These are phyloP conservation scores for Notiomystis cincta DNA, from an alignment of 2,113 vertebrate species.

Conservation along the genomic window DNA sequence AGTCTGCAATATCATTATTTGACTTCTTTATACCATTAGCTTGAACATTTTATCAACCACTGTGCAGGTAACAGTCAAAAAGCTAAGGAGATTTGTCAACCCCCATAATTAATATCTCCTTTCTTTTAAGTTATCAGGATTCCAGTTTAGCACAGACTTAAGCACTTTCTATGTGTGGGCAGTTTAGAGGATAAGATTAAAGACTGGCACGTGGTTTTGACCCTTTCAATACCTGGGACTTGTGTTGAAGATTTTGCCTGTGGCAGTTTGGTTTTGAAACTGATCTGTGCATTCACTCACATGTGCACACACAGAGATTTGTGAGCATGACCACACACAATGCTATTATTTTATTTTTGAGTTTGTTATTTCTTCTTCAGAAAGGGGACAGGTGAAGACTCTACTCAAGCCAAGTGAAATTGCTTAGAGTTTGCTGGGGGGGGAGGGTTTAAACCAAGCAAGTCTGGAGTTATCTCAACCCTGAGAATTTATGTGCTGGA, in stretches of 20 bases:
- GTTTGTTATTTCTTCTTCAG: not conserved
- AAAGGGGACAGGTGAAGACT: not conserved
- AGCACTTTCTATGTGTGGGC: not conserved
- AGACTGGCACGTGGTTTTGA: fast-evolving
- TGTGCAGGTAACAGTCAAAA: slow-evolving; percentile 60
- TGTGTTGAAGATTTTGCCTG: not conserved
- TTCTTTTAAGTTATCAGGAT: slow-evolving; percentile 9
- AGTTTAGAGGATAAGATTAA: not conserved
- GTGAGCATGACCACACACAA: not conserved
- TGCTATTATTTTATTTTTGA: not conserved
- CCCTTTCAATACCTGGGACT: not conserved
- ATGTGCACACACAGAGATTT: fast-evolving
- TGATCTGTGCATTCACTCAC: not conserved
- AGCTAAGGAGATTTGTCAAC: slow-evolving; percentile 59
- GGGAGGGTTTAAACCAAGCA: not conserved
- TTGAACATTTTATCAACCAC: slow-evolving; percentile 50
- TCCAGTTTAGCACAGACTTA: not conserved
- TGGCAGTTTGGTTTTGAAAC: not conserved
- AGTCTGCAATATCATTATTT: slow-evolving; percentile 56
- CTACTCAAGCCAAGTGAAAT: not conserved
- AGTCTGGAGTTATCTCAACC: not conserved
- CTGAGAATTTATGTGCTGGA: slow-evolving; percentile 11
- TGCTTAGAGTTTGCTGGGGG: not conserved
- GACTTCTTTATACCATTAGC: slow-evolving; percentile 48
- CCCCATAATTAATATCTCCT: slow-evolving; percentile 47